Percentiles rank a stretch among this genome's conserved stretches.
These are phyloP conservation scores for Lasioglossum albipes DNA, from an alignment of 1,140 invertebrate species.

Conservation along the genomic window DNA sequence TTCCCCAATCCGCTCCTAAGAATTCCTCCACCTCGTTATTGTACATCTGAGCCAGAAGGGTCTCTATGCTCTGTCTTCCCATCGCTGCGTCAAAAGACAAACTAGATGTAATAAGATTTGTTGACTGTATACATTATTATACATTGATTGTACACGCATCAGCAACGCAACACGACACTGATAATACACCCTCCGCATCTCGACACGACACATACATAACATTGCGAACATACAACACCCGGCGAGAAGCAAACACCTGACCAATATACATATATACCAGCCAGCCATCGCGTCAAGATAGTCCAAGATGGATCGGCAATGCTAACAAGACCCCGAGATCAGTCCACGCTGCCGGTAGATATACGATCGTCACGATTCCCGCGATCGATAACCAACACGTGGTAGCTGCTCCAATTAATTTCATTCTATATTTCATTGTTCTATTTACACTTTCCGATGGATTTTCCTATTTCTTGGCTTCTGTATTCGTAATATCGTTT, in stretches of 20 bases:
- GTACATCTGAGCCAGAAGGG: constrained; percentile 75
- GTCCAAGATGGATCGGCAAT: constrained; percentile 61
- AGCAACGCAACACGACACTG: constrained; percentile 47
- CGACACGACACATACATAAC: constrained; percentile 7
- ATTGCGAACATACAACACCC: background rate
- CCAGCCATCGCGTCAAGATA: constrained; percentile 59
- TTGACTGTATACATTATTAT: constrained; percentile 77
- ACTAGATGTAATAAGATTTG: constrained; percentile 78
- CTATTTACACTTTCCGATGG: too few species aligned
- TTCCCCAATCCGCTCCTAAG: background rate
- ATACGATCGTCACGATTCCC: constrained; percentile 14
- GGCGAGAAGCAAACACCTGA: constrained; percentile 13
- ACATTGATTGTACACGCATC: constrained; percentile 61
- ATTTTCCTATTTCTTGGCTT: too few species aligned
- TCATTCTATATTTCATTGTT: too few species aligned
- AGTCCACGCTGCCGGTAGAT: too few species aligned
- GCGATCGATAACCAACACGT: constrained; percentile 8
- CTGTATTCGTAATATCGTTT: too few species aligned
- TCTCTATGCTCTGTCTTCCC: constrained; percentile 80
- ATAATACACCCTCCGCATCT: background rate
- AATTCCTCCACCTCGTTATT: constrained; percentile 53
- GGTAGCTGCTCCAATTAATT: too few species aligned
- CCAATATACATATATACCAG: constrained; percentile 7
- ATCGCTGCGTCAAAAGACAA: constrained; percentile 79
- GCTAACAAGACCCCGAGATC: constrained; percentile 16